Base-by-base conservation (phyloP, 2,797 vertebrate species). In the Salmo trutta region DNA sequence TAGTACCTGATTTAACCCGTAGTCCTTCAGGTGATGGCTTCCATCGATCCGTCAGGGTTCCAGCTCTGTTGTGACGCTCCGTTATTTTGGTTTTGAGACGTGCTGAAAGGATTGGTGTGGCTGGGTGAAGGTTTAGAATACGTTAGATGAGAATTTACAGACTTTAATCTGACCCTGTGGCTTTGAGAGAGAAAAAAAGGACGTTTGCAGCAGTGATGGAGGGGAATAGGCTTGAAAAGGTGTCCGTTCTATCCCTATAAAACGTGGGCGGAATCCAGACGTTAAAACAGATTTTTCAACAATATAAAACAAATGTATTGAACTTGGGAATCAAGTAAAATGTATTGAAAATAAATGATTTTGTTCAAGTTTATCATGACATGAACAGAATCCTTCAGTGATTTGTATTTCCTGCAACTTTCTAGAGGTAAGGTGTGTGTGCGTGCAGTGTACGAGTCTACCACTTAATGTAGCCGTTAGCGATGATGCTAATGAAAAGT, bases 241-340 rank as follows among this genome's bases (percentile, higher is more conserved):
- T 69, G 31, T 69, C 67, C 1, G n/a, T 2, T 15, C 6, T 66
- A 17, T 19, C 87, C 73, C 86, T 88, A 88, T 89, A 85, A 81
- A 86, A 82, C 75, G 33, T 1, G 33, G 33, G 31, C 2, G 1
- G 54, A 59, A 17, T n/a, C 54, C 1, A n/a, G 78, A 70, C 83
- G 77, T 82, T 85, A 83, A 88, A 91, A 91, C 91, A 91, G 90
- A 12, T 4, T 31, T 31, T 12, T 47, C 41, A 47, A 12, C 10
- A 12, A 47, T 47, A 10, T 47, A 10, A 7, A 41, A 41, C 5
- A 33, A 33, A 33, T 33, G 31, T 33, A 5, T 33, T 36, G 33
- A 36, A 36, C 1, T 6, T 7, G 33, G 33, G 33, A 6, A 36
- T 36, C 5, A 7, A 6, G 33, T 36, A 6, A 36, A 36, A 36